Conservation (phyloP, 2,113 vertebrate species). For the Gila orcuttii region DNA sequence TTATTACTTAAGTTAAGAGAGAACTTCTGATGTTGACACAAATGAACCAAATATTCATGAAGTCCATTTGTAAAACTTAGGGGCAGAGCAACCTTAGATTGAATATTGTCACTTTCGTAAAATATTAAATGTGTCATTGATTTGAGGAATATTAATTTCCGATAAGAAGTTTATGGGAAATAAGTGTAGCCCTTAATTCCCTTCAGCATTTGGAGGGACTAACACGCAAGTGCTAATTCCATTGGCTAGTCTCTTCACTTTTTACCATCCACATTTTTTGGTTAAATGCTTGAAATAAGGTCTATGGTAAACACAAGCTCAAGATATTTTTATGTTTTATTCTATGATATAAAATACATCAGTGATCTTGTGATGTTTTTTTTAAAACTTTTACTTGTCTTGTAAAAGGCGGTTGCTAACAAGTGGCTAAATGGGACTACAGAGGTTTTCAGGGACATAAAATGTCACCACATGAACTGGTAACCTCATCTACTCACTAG, state of each 20-base stretch:
- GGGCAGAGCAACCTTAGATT: neutral
- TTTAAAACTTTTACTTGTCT: no score
- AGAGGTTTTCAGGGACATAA: no score
- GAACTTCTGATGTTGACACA: neutral
- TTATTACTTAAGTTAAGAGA: neutral
- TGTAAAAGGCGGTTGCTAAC: no score
- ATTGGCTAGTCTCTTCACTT: neutral
- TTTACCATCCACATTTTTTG: neutral
- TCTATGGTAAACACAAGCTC: no score
- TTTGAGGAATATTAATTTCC: neutral
- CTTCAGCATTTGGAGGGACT: neutral
- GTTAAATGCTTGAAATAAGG: no score
- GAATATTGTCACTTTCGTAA: neutral
- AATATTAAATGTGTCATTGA: neutral
- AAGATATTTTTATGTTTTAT: no score
- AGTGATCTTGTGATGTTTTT: no score
- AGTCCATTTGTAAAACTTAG: neutral
- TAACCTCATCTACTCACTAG: no score
- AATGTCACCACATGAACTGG: no score
- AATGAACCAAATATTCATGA: neutral
- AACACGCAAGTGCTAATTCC: neutral
- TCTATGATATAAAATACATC: no score
- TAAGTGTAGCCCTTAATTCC: neutral
- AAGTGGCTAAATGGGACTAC: no score
- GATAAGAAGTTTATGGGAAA: neutral